Evolutionary conservation across 2,888 invertebrate species (phyloP).

Genomic region (Cephus nigrinus): DNA sequence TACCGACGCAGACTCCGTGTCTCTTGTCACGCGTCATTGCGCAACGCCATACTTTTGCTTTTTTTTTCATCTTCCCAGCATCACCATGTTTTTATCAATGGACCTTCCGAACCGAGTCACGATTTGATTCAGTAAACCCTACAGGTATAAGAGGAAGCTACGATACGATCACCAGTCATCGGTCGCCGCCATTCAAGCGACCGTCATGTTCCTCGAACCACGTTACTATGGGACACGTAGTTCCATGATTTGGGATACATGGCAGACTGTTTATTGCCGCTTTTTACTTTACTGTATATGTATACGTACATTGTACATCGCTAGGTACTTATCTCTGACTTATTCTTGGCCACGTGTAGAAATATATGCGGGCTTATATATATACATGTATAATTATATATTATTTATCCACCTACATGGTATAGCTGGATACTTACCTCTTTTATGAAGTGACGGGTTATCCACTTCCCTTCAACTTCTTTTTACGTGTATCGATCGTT

Average conservation of each 20-base stretch:
- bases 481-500: neutral
- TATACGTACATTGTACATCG: neutral
- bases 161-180: constrained; percentile 2
- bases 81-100: neutral
- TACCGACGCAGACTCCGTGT: neutral
- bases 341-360: neutral
- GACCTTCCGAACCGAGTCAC: neutral
- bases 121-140: constrained; percentile 5
- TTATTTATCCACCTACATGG: neutral
- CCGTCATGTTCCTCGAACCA: neutral
- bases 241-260: neutral
- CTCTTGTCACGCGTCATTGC: neutral
- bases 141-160: neutral
- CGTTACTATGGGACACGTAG: neutral
- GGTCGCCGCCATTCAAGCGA: neutral
- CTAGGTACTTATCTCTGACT: neutral
- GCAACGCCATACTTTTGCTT: neutral
- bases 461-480: neutral
- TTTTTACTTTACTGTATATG: neutral
- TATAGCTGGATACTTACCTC: neutral
- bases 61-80: neutral
- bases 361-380: neutral
- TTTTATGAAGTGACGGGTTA: neutral
- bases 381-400: neutral
- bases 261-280: neutral